Base-by-base conservation (phyloP, 2,888 invertebrate genomes). In the Creontiades dilutus region DNA sequence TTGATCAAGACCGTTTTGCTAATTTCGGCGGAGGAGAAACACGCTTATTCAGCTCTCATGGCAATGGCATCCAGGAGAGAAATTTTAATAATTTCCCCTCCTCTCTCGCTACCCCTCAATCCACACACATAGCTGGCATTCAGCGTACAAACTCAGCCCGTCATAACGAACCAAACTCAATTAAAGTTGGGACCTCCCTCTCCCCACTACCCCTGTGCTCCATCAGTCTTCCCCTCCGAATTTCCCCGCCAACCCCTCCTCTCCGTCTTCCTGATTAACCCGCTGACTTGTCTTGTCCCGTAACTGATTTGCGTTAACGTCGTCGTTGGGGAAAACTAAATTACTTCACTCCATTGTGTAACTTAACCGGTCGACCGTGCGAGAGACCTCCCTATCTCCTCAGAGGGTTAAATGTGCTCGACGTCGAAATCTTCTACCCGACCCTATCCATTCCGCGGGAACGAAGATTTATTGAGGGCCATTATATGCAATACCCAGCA, bases 111-210 rank as follows among this genome's bases (percentile, higher is more conserved):
- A 37, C 68, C n/a, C 68, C 68, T 23, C 23, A 9, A 23, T 23
- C 5, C 68, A 68, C 68, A 23, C n/a, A 68, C 68, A 23, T 23
- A 23, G 68, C 7, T 23, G 23, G 23, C 23, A 68, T 68, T 23
- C 68, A 19, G 13, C 19, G 27, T 23, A 68, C 68, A 57, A 57
- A 57, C 57, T 57, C 47, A 14, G 28, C 82, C 82, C 23, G 52
- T 82, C 82, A 82, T 82, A 82, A 82, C 27, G 82, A 82, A 82
- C 82, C 52, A 52, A 82, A 82, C 82, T 82, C 82, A 82, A 82
- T 82, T 82, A 82, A 82, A 82, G 82, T 46, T 46, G 37, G 80
- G 16, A 11, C 47, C 23, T 52, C 48, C 52, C 23, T 52, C 80
- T n/a, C 5, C 9, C n/a, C 75, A 5, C 12, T 28, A 5, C 2